Conservation (phyloP, 2,888 invertebrate species). For the Eumacrocentrus americanus region DNA sequence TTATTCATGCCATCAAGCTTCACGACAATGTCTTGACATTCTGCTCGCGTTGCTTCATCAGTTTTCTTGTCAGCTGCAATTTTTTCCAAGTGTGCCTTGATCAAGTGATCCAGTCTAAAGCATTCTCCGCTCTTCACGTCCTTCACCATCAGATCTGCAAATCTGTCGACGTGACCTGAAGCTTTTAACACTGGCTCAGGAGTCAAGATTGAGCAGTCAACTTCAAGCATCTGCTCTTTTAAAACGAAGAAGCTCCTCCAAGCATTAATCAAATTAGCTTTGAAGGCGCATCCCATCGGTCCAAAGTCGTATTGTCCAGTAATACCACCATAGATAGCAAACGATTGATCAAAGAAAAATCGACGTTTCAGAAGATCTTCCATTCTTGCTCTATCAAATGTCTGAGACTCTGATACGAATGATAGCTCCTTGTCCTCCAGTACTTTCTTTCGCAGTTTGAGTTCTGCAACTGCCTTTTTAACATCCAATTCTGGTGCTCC, state of each 20-base stretch:
- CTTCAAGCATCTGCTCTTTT: slow-evolving; percentile 98
- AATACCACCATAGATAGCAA: slow-evolving; percentile 98
- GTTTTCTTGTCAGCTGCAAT: slow-evolving; percentile 83
- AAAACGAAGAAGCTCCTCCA: slow-evolving; percentile 97
- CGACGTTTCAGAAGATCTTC: slow-evolving; percentile 95
- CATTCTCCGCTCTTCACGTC: slow-evolving; percentile 96
- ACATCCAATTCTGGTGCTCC: slow-evolving; percentile 91
- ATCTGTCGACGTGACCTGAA: slow-evolving; percentile 98
- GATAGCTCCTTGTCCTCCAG: slow-evolving; percentile 93
- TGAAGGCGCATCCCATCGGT: slow-evolving; percentile 98
- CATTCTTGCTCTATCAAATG: slow-evolving; percentile 92
- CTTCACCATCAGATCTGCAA: slow-evolving; percentile 99
- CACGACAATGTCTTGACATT: slow-evolving; percentile 79
- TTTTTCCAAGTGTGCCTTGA: slow-evolving; percentile 93
- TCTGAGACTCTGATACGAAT: slow-evolving; percentile 72
- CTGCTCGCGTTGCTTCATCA: slow-evolving; percentile 71
- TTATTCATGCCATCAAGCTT: slow-evolving; percentile 92
- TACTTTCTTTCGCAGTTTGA: slow-evolving; percentile 87
- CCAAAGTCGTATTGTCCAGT: slow-evolving; percentile 97
- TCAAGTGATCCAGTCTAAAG: slow-evolving; percentile 95
- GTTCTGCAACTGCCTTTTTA: slow-evolving; percentile 91
- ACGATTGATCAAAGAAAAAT: slow-evolving; percentile 98
- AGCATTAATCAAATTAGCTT: slow-evolving; percentile 88
- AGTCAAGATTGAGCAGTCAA: slow-evolving; percentile 96
- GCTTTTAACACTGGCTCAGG: slow-evolving; percentile 97